Base-by-base conservation (phyloP, 2,797 vertebrate genomes). In the Gobionotothen gibberifrons region DNA sequence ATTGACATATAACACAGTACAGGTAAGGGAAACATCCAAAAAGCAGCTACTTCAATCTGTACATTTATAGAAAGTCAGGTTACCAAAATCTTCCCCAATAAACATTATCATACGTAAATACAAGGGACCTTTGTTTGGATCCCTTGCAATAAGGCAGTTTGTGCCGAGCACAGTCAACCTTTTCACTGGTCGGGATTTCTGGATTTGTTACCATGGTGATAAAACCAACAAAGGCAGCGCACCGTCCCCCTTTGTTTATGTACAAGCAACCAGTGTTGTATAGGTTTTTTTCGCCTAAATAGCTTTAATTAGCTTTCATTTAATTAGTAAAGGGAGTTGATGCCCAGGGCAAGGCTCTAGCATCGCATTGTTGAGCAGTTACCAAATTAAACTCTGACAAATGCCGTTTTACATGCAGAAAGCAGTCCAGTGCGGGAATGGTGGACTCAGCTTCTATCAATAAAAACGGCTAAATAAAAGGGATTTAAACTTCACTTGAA, bases 271-370 rank as follows among this genome's bases (percentile, higher is more conserved):
- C 78, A 87, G 82, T 87, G 86, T 82, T 80, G 72, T 87, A 79
- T 89, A 79, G 76, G 92, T 92, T 88, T 68, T 89, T 93, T 93
- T 88, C 75, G 74, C 74, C 78, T 89, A 87, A 89, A 86, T 90
- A 71, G 79, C 78, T 89, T 93, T 88, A 93, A 94, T 93, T 91
- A 92, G 88, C 79, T 89, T 82, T 72, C 69, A 74, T 90, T 90
- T 93, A 91, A 92, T 93, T 91, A 88, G 80, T 57, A 82, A 79
- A 59, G 75, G 72, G 76, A 91, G 78, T 76, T 2, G 48, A 53
- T 69, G 87, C 91, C 87, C 39, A 70, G 58, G 86, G 92, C 89
- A 74, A 84, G 66, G 74, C 82, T 79, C 68, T 75, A 22, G 9
- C 74, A 56, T 78, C 74, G 65, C 43, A 49, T 63, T 83, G 73